Evolutionary conservation across 2,888 invertebrate species (phyloP), one percentile per base, ranked within the genome.

Genomic region (Pristionchus mayeri): DNA sequence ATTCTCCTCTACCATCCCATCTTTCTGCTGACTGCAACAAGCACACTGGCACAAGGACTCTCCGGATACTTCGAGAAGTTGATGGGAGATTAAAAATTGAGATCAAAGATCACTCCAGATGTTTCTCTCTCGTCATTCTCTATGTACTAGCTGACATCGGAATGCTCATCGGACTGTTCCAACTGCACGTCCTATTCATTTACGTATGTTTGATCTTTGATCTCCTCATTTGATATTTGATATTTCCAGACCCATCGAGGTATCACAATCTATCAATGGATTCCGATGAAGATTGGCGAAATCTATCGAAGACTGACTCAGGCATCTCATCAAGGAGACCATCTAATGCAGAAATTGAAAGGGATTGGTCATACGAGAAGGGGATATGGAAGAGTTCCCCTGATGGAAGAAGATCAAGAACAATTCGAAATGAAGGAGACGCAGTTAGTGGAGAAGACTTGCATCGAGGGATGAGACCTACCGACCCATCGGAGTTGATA

Each of bases 11-110:
- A 44, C 44, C 6, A 44, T 9, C 7, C 44, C 7, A 13, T 44
- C 7, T 44, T 44, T 44, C 44, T 63, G 16, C n/a, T 63, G 24
- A 34, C 34, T 11, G 34, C 34, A 7, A 16, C 3, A 3, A 34
- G 30, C 34, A 63, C 63, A 21, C 63, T 63, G 27, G 34, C 13
- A 63, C 63, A 63, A 18, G 63, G 34, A 13, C 30, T 63, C 34
- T 63, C 63, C 34, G 63, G 63, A 63, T 63, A 63, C 18, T 18
- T 63, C 21, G 63, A 63, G 6, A 63, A 63, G 63, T 63, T n/a
- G n/a, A n/a, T n/a, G n/a, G n/a, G n/a, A 63, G 18, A 2, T 30
- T 63, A 34, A 21, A 63, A 6, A 30, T 34, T 3, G 3, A 16
- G 27, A n/a, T n/a, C n/a, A n/a, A n/a, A n/a, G n/a, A n/a, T n/a